A percentile compares a stretch with the other conserved stretches of the same genome.
These are phyloP conservation scores for Dynastes tityus DNA, from an alignment of 2,888 invertebrate species.

Conservation along the genomic window DNA sequence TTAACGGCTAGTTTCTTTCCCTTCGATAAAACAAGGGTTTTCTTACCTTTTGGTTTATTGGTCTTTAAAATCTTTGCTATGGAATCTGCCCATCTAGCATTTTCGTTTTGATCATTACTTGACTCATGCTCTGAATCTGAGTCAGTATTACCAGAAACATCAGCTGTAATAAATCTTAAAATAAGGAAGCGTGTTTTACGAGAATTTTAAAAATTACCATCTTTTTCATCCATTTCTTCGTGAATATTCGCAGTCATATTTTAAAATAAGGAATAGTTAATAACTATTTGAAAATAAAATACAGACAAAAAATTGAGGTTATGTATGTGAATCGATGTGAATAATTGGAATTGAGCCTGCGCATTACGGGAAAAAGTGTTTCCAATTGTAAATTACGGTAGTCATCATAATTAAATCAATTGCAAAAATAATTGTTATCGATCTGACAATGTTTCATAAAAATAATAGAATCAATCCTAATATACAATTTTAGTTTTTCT, in stretches of 20 bases:
- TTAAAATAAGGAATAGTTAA: background rate
- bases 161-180: background rate
- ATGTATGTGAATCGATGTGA: background rate
- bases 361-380: too few species aligned
- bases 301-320: background rate
- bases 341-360: too few species aligned
- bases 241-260: conserved; percentile 24
- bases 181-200: background rate
- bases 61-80: conserved; percentile 85
- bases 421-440: too few species aligned
- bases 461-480: too few species aligned
- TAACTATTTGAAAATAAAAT: background rate
- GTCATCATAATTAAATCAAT: too few species aligned
- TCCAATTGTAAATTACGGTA: too few species aligned
- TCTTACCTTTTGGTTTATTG: conserved; percentile 83
- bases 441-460: too few species aligned
- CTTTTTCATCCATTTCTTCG: conserved; percentile 13
- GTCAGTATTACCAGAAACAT: background rate
- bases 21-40: conserved; percentile 83
- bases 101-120: conserved; percentile 27
- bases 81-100: conserved; percentile 84
- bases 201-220: background rate
- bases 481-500: too few species aligned
- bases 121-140: conserved; percentile 4
- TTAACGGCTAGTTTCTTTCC: conserved; percentile 80